Evolutionary conservation across 2,797 vertebrate genomes (phyloP), one percentile per base, ranked within the genome.

Genomic region (Scolopax bukidnonensis): DNA sequence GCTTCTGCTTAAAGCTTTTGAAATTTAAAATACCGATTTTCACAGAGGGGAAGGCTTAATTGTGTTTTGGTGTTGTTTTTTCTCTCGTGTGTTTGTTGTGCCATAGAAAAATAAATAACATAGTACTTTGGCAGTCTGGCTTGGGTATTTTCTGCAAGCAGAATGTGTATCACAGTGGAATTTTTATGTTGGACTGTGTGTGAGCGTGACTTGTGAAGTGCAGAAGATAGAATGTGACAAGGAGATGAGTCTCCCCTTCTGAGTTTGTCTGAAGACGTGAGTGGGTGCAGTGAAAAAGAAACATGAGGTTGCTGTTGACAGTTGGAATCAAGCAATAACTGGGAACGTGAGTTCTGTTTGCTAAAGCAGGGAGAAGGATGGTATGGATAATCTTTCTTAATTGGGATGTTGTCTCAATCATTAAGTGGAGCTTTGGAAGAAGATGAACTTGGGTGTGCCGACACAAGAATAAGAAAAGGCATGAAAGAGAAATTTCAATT

Each of bases 281-380:
- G 96, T 86, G 93, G 92, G 91, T 81, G 84, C 84, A 63, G 87
- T 3, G 47, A 78, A 33, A 89, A 51, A 48, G 87, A 73, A 94
- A 63, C 69, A 65, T 5, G 89, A 93, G 82, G 85, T 70, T 94
- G 87, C 73, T 94, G 79, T 36, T 95, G 94, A 36, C 85, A 75
- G 57, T 75, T 69, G 70, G 27, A 63, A 54, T 38, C 69, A 21
- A 7, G 13, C 1, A 21, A 9, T 70, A 56, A 56, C 77, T 40
- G 47, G 45, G 80, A 68, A 32, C 38, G 53, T 36, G 61, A 64
- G 19, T 65, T 51, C 50, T 45, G 45, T 15, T 69, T 36, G n/a
- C 1, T 33, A 74, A 47, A 73, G 23, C 11, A 86, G 83, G 80
- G 45, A 87, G 16, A 32, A 68, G 77, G 57, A 1, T 51, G 80